phyloP scores from a whole-genome alignment of 2,888 invertebrate genomes.

The Himalopsyche anomala region DNA sequence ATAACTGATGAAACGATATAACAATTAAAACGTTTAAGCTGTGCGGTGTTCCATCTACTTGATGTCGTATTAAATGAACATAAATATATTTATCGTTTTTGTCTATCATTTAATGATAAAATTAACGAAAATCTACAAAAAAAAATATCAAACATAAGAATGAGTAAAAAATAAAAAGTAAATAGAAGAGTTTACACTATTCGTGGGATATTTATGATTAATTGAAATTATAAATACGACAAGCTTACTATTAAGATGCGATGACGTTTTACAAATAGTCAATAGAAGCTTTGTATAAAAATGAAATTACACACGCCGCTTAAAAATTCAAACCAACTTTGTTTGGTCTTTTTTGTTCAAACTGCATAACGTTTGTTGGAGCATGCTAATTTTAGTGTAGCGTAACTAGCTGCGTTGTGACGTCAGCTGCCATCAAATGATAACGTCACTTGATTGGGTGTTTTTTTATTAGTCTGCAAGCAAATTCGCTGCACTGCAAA shows the following conservation, averaged over 20 bases:
- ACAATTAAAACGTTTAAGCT: neutral
- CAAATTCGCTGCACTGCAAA: neutral
- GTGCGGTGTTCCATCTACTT: too few species aligned
- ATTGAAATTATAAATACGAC: too few species aligned
- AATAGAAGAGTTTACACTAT: too few species aligned
- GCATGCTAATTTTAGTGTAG: conserved; percentile 4
- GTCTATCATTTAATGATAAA: too few species aligned
- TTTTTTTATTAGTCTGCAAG: conserved; percentile 16
- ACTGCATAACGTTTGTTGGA: neutral
- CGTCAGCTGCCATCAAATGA: conserved; percentile 35
- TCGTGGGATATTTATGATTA: too few species aligned
- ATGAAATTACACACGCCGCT: neutral
- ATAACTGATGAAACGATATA: conserved; percentile 23
- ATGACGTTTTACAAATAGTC: too few species aligned
- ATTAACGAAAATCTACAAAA: too few species aligned
- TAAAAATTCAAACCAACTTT: neutral
- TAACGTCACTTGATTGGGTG: conserved; percentile 18
- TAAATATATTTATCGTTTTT: neutral
- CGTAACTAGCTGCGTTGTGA: neutral
- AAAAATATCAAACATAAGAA: too few species aligned
- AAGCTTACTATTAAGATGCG: too few species aligned
- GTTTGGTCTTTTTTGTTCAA: neutral
- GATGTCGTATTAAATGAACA: neutral
- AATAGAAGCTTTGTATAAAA: too few species aligned
- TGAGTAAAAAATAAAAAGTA: too few species aligned